These are phyloP conservation scores for Calidris pugnax DNA, from an alignment of 2,113 vertebrate species.

Conservation along the genomic window DNA sequence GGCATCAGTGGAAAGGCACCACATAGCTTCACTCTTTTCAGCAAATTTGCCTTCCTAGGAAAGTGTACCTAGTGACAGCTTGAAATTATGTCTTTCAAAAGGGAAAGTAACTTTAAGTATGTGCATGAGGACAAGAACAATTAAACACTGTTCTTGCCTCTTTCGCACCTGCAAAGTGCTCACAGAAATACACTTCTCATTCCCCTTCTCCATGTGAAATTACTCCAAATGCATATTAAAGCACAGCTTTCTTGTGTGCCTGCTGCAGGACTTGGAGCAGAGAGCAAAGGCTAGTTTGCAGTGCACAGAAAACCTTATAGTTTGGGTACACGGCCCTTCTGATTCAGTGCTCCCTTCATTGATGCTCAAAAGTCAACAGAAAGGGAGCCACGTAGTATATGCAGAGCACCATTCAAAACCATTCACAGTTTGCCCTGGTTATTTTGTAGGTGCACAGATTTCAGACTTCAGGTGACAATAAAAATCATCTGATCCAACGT, in stretches of 20 bases:
- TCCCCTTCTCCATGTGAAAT: not conserved
- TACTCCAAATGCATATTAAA: not conserved
- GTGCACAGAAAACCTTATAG: not conserved
- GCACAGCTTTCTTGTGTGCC: not conserved
- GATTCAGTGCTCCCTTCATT: not conserved
- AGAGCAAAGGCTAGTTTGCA: not conserved
- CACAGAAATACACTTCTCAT: not conserved
- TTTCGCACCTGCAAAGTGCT: not conserved
- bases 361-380: not conserved
- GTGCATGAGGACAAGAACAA: not conserved
- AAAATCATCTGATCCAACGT: not conserved
- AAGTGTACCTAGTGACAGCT: not conserved
- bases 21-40: not conserved
- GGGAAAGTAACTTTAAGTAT: not conserved
- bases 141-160: constrained; percentile 9
- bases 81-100: not conserved
- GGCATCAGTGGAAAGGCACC: not conserved
- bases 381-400: not conserved
- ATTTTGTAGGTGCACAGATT: not conserved
- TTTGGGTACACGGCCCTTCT: not conserved
- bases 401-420: not conserved
- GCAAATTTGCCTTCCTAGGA: not conserved
- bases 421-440: not conserved
- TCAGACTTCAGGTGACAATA: not conserved
- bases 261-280: not conserved